Evolutionary conservation across 1,140 invertebrate species (phyloP), one percentile per base, ranked within the genome.

Genomic region (Pantala flavescens): DNA sequence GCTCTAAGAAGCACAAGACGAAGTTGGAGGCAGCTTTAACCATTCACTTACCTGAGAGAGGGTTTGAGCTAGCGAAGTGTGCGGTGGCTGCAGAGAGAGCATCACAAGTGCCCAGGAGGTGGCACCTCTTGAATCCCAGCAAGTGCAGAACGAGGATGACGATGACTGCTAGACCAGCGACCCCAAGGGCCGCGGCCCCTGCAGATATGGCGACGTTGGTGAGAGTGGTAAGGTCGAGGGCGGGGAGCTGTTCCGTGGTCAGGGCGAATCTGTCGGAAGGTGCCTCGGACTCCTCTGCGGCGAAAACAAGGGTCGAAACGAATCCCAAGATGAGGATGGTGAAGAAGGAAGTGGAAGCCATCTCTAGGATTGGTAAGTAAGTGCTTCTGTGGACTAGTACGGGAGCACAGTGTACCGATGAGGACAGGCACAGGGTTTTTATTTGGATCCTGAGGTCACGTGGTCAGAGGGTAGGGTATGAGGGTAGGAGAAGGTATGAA

Each of bases 61-160:
- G 14, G 49, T 16, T 16, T 14, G 21, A 9, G 28, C 74, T 11
- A 24, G 24, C 28, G 73, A 14, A 42, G 55, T 24, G 24, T 63
- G 73, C 73, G 0, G 36, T 70, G 28, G 49, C 49, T 10, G 70
- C 24, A 43, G 14, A 0, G 43, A 63, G 19, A 5, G 71, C 24
- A 23, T 78, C 77, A 49, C 79, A 80, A 23, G 74, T 78, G 55
- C 77, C 77, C 28, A 79, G 71, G 21, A 80, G 36, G 7, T 76
- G 71, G 71, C 79, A 80, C 0, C 76, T 21, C 49, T 74, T 75
- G 43, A 77, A 71, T 0, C 78, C 78, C 28, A 80, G 78, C 24
- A 77, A 12, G 12, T 78, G 78, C 24, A 76, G 70, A 11, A 80
- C 23, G 11, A 80, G 43, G 2, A 76, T 73, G 3, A 73, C 71